phyloP scores from a whole-genome alignment of 2,888 invertebrate species.

The Amblyjoppa fuscipennis region DNA sequence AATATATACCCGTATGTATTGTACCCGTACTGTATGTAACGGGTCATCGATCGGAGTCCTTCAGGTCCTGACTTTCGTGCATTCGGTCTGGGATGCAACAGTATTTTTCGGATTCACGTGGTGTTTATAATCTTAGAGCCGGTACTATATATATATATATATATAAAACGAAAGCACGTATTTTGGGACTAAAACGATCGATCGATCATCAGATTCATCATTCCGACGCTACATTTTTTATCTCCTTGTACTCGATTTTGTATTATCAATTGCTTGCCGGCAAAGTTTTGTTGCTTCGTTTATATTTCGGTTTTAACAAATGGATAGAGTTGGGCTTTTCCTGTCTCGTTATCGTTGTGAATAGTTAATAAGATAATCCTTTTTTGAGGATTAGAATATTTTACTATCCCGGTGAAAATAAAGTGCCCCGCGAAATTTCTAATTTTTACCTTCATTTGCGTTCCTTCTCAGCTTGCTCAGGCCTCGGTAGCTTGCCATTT shows the following conservation, averaged over 20 bases:
- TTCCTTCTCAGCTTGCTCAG: not conserved
- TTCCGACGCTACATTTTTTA: not conserved
- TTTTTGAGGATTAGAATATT: not conserved
- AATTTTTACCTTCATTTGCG: not conserved
- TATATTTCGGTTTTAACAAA: not conserved
- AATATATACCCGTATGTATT: too few species aligned
- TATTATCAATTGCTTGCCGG: not conserved
- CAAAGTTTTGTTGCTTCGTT: not conserved
- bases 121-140: too few species aligned
- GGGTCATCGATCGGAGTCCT: too few species aligned
- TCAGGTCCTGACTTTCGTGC: too few species aligned
- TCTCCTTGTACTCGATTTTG: not conserved
- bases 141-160: too few species aligned
- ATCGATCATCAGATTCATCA: too few species aligned
- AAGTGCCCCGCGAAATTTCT: not conserved
- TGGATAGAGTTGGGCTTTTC: not conserved
- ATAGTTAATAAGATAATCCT: not conserved
- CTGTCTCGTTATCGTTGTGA: not conserved
- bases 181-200: too few species aligned
- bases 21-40: too few species aligned
- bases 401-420: not conserved
- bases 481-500: not conserved
- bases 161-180: too few species aligned
- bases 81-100: too few species aligned
- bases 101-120: too few species aligned